Base-by-base conservation (phyloP, 2,113 vertebrate genomes). In the Lagopus muta region DNA sequence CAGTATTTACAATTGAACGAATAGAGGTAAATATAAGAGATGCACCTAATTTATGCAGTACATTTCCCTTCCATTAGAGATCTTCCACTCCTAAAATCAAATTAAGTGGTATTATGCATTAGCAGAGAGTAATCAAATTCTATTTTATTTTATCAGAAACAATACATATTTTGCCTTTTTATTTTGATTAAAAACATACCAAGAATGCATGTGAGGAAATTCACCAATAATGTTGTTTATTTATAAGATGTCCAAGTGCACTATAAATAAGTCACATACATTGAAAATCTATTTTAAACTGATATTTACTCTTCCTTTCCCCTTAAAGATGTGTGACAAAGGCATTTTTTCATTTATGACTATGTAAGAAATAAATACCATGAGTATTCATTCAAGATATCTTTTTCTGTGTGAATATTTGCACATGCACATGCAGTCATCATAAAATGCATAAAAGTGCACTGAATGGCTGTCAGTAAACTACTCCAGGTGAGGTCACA, bases 41-140 rank as follows among this genome's bases (percentile, higher is more conserved):
- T 2, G 6, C 50, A 76, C 42, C 60, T 85, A 82, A 93, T 87
- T 93, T 65, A 87, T 34, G 62, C 20, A 93, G 89, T 62, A 36
- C 32, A 91, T 87, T 93, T 95, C 74, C 81, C 55, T 89, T 79
- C 78, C 66, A 87, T 84, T 93, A 96, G 69, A 92, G 73, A 45
- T 65, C 24, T 57, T 91, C 57, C 58, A 52, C 48, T 78, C 27
- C 38, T 90, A 86, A 94, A 95, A 95, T 93, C 65, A 92, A 93
- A 95, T 90, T 92, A 93, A 86, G 78, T 25, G 11, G 11, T 50
- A 86, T 86, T 93, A 81, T 61, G 54, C 43, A 84, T 90, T 88
- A 93, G 77, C 12, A 81, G 48, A 86, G 90, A 84, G 48, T 65
- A 93, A 96, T 94, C 57, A 89, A 78, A 92, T 84, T 81, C 65